Base-by-base conservation (phyloP, 2,888 invertebrate genomes). In the Alloscopus bannaensis region DNA sequence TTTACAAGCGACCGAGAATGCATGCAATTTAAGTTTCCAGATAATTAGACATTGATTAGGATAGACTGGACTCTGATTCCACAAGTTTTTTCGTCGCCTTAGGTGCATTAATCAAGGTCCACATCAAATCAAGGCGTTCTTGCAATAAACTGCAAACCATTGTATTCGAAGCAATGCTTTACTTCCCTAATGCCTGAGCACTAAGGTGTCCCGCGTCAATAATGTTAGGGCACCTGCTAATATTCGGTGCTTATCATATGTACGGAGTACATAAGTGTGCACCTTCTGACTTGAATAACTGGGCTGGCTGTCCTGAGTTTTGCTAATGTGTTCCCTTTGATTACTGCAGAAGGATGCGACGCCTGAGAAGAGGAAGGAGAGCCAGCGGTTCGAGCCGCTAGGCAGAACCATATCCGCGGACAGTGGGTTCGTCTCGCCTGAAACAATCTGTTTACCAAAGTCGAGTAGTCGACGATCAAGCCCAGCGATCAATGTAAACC, bases 361-460 rank as follows among this genome's bases (percentile, higher is more conserved):
- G 4, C 64, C 73, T 20, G 55, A 64, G 40, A 42, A 65, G 45
- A 55, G 57, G 57, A 66, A 59, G 36, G 45, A 45, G 31, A 66
- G 42, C 24, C 26, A 66, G 18, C 40, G 60, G 22, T 65, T 65
- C 57, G 42, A 55, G 18, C 57, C 73, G 18, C 47, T 65, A 45
- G 73, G 73, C 52, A 55, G 73, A 52, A 57, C 55, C 6, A 20
- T 66, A 13, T 64, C 64, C 2, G 50, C 59, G 3, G 75, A 75
- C 59, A 75, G 75, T 47, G 75, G 66, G 24, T 75, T 75, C 26
- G 66, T 75, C n/a, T 75, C 75, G 0, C 75, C 75, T n/a, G 75
- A 75, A 59, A 75, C 75, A 66, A 75, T 75, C 26, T 75, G 66
- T n/a, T 29, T 57, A 47, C 75, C 75, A 55, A 66, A 66, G 59